Percentiles rank a stretch among this genome's conserved stretches.
phyloP scores from a whole-genome alignment of 2,888 invertebrate genomes.

The Diarsia mendica region DNA sequence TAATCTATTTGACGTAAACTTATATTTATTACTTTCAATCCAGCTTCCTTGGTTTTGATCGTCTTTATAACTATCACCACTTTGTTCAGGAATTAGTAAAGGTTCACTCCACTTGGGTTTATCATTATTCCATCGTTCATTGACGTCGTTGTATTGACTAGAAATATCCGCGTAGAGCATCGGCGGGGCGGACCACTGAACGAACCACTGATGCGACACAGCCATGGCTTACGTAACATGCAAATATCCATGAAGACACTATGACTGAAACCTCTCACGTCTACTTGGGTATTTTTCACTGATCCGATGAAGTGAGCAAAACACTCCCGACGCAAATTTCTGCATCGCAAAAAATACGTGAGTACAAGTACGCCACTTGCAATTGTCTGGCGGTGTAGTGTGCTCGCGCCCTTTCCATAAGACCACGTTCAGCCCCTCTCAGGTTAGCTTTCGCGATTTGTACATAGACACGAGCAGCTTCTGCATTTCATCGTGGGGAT shows the following conservation, averaged over 20 bases:
- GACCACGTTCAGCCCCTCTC: conserved; percentile 70
- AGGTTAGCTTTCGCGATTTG: conserved; percentile 62
- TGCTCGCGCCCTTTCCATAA: conserved; percentile 72
- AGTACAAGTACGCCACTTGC: conserved; percentile 72
- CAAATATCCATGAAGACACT: conserved; percentile 65
- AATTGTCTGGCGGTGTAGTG: conserved; percentile 73
- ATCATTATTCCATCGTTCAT: conserved; percentile 74
- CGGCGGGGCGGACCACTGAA: conserved; percentile 86
- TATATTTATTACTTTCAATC: conserved; percentile 49
- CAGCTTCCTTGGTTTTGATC: conserved; percentile 51
- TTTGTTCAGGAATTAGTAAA: conserved; percentile 59
- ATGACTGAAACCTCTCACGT: conserved; percentile 66
- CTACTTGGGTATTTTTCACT: conserved; percentile 57
- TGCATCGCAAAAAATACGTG: conserved; percentile 78
- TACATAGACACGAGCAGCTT: conserved; percentile 50
- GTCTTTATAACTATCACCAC: conserved; percentile 55
- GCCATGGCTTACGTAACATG: conserved; percentile 79
- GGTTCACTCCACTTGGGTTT: conserved; percentile 65
- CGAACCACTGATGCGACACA: conserved; percentile 88
- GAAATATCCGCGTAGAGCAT: conserved; percentile 81
- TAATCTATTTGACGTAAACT: conserved; percentile 51
- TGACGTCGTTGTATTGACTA: conserved; percentile 77
- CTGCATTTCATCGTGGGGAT: conserved; percentile 54
- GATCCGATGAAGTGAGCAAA: conserved; percentile 64
- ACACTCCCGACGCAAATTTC: conserved; percentile 58